Base-by-base conservation (phyloP, 2,797 vertebrate genomes). In the Falco novaeseelandiae region DNA sequence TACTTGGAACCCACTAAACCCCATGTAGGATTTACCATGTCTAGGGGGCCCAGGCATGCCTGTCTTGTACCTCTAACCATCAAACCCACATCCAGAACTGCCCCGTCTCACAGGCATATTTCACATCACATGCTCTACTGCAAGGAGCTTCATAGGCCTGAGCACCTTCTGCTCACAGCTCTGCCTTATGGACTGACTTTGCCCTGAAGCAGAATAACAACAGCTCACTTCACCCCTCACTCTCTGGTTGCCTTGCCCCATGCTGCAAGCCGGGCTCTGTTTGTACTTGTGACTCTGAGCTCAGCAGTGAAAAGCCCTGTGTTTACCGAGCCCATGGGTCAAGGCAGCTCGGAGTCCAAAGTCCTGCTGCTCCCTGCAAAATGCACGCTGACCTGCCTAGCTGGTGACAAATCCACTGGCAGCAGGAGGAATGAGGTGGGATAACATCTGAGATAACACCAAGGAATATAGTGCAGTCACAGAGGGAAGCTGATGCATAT, bases 171-270 rank as follows among this genome's bases (percentile, higher is more conserved):
- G 57, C 30, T 71, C 29, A 2, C 23, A 21, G 36, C 36, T 77
- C 14, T 80, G 36, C 71, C 30, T 0, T 2, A 7, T 38, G 8
- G 20, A 23, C 38, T 19, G 63, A 8, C 18, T 89, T 82, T 69
- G 20, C 12, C 23, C 44, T 48, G 34, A 34, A 54, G 30, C 42
- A 57, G 51, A 63, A 23, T 26, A 44, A 74, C 7, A 12, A 25
- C 29, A 46, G 26, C 0, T 0, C 19, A 22, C 65, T 69, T 72
- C 48, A 59, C 19, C 8, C n/a, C 27, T 44, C 26, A 9, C 29
- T 14, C 51, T 23, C 61, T 0, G 0, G 26, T 55, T 71, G 55
- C 40, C 65, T 62, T n/a, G 44, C 9, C 25, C 55, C 58, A 73
- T 1, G 9, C 40, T 77, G 44, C 57, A 80, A 63, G 21, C 20